Percentiles rank a stretch among this genome's conserved stretches.
Conservation (phyloP, 2,113 vertebrate genomes). For the Sander vitreus region DNA sequence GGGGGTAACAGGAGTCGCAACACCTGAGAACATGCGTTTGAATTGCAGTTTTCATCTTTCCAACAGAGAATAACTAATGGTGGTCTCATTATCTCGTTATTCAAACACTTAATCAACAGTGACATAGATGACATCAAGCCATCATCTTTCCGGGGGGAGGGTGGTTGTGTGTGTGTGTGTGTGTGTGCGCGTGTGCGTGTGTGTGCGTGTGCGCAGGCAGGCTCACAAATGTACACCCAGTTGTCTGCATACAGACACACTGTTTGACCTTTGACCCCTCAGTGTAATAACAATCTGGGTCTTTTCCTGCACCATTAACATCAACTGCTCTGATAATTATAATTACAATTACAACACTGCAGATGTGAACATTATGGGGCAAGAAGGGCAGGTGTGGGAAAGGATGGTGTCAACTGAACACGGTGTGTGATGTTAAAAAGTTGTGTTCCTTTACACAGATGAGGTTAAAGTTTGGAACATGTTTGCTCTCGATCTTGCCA, state of each 20-base stretch:
- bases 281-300: slow-evolving; percentile 37
- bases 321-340: slow-evolving; percentile 51
- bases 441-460: not conserved
- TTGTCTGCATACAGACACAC: slow-evolving; percentile 59
- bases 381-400: not conserved
- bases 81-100: not conserved
- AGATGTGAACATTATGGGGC: slow-evolving; percentile 35
- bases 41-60: no score
- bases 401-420: not conserved
- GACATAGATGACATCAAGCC: not conserved
- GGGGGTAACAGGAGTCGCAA: no score
- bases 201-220: no score
- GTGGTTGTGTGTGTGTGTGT: slow-evolving; percentile 2
- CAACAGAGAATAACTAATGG: no score
- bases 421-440: not conserved
- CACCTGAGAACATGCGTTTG: no score
- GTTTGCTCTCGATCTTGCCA: not conserved
- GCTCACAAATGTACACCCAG: slow-evolving; percentile 18
- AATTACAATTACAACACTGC: slow-evolving; percentile 43
- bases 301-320: slow-evolving; percentile 56
- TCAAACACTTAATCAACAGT: slow-evolving; percentile 14
- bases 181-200: not conserved
- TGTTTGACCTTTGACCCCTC: slow-evolving; percentile 51
- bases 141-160: no score
- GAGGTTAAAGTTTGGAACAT: not conserved